Base-by-base conservation (phyloP, 2,888 invertebrate genomes). In the Eristalis pertinax region DNA sequence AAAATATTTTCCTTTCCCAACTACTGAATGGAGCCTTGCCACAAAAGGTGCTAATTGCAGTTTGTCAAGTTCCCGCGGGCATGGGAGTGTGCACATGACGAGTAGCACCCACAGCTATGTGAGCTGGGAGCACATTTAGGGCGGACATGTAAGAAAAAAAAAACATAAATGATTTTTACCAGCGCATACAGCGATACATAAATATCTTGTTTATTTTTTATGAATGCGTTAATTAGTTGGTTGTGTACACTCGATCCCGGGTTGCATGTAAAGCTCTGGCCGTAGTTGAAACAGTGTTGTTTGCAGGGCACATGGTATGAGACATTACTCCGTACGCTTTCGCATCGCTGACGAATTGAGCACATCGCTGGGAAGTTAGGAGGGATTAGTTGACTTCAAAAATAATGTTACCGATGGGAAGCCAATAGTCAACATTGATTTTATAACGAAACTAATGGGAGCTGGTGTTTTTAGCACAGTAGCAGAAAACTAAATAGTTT, bases 11-110 rank as follows among this genome's bases (percentile, higher is more conserved):
- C 29, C 60, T 63, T 80, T 80, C 63, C 68, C 80, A 73, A 68
- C 38, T 50, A 63, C 63, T 56, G 68, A 80, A 74, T 74, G 62
- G 68, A 50, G 38, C 63, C 22, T 64, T 63, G 26, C 62, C 72
- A 87, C 87, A 87, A 87, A 87, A 83, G 87, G 79, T 87, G 83
- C 79, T 87, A 87, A 87, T 87, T 87, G 83, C 79, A 79, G 75
- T 82, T 86, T 86, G 82, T 86, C 85, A 86, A 82, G 77, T 86
- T 76, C 74, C 82, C 74, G 74, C 67, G 62, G 75, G 29, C 32
- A 56, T 77, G 72, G 70, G 76, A 65, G 79, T 60, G 70, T 58
- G 76, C 76, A 76, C 67, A 67, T 72, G 60, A 70, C 79, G 65
- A 70, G 58, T 77, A 81, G 70, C 38, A 63, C 60, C n/a, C 41